Evolutionary conservation across 2,888 invertebrate species (phyloP), one percentile per base, ranked within the genome.

Genomic region (Oxyscelio sp.): DNA sequence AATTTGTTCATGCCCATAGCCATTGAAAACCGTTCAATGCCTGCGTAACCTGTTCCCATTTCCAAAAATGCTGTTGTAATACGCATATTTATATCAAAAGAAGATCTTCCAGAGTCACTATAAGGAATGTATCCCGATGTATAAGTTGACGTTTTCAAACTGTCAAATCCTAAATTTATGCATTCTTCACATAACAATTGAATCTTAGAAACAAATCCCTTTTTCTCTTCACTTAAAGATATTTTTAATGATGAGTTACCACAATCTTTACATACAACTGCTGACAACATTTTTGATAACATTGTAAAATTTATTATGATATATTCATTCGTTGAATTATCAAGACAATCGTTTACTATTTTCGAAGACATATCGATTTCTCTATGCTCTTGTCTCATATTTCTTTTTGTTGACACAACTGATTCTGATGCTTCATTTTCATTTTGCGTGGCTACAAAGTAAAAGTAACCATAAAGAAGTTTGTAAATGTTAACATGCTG

Each of bases 11-110:
- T 68, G n/a, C 56, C 56, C 17, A 68, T 2, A 2, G 4, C 11
- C 19, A 56, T 43, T 4, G 43, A 22, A 43, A 68, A 68, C 27
- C 56, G 54, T 31, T 68, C 68, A 11, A 68, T 9, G 1, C 68
- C 68, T 2, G 8, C 40, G 13, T 17, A 68, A 0, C 68, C 66
- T 15, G 21, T 13, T 19, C 68, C 56, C 4, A 68, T 17, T 8
- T 15, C 6, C 27, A 68, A 38, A 68, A 56, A 68, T 17, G 56
- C 27, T n/a, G 68, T 0, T 11, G 40, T 40, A 21, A 56, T 68
- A 0, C 68, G 68, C 9, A 68, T 0, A 13, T 40, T 68, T 13
- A 68, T 56, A 15, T 68, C 68, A 15, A 43, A 68, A 0, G 19
- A 6, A 22, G 34, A 52, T 5, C 3, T 4, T 9, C 17, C 9